Evolutionary conservation across 2,888 invertebrate species (phyloP).

Genomic region (Cephonodes hylas): DNA sequence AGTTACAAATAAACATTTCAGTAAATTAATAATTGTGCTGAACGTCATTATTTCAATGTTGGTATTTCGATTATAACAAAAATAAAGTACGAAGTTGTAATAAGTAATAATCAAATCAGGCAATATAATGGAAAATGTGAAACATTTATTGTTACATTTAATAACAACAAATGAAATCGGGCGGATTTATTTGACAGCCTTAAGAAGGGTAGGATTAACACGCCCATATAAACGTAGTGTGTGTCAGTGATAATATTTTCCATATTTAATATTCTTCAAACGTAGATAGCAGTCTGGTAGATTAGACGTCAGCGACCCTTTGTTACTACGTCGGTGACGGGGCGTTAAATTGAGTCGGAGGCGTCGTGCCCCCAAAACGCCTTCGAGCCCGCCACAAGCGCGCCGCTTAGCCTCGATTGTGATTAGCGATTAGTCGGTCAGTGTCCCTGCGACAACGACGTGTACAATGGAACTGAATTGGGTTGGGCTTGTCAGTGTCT

Average conservation of each 20-base stretch:
- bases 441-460: neutral
- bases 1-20: neutral
- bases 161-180: too few relatives aligned
- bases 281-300: neutral
- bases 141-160: too few relatives aligned
- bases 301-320: conserved; percentile 5
- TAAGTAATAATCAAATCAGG: too few relatives aligned
- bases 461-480: neutral
- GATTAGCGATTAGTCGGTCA: neutral
- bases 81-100: too few relatives aligned
- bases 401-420: neutral
- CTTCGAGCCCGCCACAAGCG: neutral
- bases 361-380: neutral
- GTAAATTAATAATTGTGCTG: neutral
- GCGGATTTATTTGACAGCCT: too few relatives aligned
- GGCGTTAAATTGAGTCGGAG: neutral
- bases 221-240: too few relatives aligned
- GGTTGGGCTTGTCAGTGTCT: neutral
- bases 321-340: neutral
- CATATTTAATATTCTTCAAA: neutral
- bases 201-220: too few relatives aligned
- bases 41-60: neutral
- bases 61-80: too few relatives aligned
- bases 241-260: too few relatives aligned
- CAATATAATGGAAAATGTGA: too few relatives aligned